These are phyloP conservation scores for Vidua macroura DNA, from an alignment of 2,113 vertebrate genomes.

Conservation along the genomic window DNA sequence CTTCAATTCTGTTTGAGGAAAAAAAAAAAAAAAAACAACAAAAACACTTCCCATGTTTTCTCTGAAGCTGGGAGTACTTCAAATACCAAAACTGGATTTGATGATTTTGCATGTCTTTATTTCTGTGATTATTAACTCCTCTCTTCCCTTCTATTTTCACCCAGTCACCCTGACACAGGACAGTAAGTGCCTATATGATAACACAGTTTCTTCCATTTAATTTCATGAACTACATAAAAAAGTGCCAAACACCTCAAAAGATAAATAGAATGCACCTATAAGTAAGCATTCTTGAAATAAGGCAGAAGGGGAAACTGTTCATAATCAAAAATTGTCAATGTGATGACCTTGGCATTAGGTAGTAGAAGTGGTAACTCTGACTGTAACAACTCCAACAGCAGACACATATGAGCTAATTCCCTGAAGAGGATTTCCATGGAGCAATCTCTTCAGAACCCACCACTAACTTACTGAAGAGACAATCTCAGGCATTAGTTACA, in stretches of 20 bases:
- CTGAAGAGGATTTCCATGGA: not conserved
- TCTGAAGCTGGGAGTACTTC: slow-evolving; percentile 18
- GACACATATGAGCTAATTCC: not conserved
- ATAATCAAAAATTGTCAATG: not conserved
- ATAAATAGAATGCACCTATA: not conserved
- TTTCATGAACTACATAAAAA: not conserved
- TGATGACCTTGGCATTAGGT: not conserved
- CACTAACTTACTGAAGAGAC: not conserved
- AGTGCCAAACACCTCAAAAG: not conserved
- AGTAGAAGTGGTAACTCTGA: not conserved
- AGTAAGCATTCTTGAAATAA: not conserved
- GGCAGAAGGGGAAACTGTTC: not conserved
- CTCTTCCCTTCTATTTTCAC: not conserved
- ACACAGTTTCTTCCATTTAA: not conserved
- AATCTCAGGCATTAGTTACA: not conserved
- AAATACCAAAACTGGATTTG: not conserved
- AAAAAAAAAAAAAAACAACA: not conserved
- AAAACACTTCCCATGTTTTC: not conserved
- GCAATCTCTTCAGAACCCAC: not conserved
- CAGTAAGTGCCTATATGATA: not conserved
- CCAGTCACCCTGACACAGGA: not conserved
- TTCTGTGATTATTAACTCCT: slow-evolving; percentile 6
- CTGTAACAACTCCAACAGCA: not conserved
- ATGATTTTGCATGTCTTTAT: not conserved
- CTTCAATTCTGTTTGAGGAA: not conserved